Percentiles rank a stretch among this genome's conserved stretches.
Conservation (phyloP, 1,140 invertebrate genomes). For the Solenopsis fugax region DNA sequence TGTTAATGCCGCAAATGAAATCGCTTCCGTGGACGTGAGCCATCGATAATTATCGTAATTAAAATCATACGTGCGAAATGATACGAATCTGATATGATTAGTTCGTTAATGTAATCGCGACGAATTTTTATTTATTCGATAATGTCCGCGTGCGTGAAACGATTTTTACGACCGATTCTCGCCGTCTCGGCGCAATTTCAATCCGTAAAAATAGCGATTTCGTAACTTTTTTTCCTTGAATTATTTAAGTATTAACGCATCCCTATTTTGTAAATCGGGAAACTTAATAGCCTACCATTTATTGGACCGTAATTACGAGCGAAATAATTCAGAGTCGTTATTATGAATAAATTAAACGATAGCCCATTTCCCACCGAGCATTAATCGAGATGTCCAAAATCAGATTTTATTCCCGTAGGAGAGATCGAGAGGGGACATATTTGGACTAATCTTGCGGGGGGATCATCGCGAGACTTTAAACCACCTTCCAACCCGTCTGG, state of each 20-base stretch:
- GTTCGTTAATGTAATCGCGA: slow-evolving; percentile 36
- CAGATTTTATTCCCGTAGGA: background rate
- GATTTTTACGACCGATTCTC: slow-evolving; percentile 19
- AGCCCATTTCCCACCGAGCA: background rate
- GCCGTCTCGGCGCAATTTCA: slow-evolving; percentile 1
- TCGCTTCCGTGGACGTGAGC: slow-evolving; percentile 30
- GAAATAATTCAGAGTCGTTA: slow-evolving; percentile 16
- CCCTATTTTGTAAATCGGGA: slow-evolving; percentile 3
- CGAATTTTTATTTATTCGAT: slow-evolving; percentile 47
- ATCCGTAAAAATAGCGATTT: background rate
- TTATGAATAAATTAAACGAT: slow-evolving; percentile 32
- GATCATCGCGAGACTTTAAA: slow-evolving; percentile 25
- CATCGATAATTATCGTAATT: slow-evolving; percentile 61
- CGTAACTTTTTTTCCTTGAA: background rate
- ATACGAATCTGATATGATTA: slow-evolving; percentile 57
- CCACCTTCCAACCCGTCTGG: background rate
- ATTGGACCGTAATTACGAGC: slow-evolving; percentile 15
- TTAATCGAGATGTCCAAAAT: background rate
- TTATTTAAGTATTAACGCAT: background rate
- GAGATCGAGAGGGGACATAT: background rate
- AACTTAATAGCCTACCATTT: slow-evolving; percentile 34
- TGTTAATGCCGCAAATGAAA: slow-evolving; percentile 69
- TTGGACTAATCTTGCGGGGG: background rate
- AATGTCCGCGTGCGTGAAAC: background rate
- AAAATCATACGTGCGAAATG: slow-evolving; percentile 66